Base-by-base conservation (phyloP, 2,888 invertebrate species). In the Volucella inanis region DNA sequence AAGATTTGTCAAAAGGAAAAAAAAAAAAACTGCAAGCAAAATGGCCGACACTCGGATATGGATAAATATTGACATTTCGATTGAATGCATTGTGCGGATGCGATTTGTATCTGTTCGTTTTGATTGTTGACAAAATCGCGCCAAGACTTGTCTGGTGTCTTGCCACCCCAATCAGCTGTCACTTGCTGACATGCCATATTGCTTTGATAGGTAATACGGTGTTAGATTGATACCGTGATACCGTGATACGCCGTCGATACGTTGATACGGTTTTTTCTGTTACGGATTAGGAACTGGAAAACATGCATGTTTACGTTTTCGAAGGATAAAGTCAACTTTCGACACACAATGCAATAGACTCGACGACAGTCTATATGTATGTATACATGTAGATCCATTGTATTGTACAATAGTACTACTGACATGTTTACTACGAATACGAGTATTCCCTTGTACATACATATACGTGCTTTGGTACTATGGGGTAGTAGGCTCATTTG, bases 291-390 rank as follows among this genome's bases (percentile, higher is more conserved):
- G 47, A 55, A 62, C 39, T 52, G 54, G n/a, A 64, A 62, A 61
- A 76, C 76, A 72, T 76, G 85, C 80, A 80, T 85, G 85, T 85
- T 85, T 85, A 85, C 83, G 74, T 59, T 84, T 79, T 71, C 41
- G 54, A 43, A 75, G 57, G 72, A 76, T 31, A 80, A 84, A 85
- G 76, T 61, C 85, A 85, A 80, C 80, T 76, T 79, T 80, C 84
- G 75, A 84, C 68, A 80, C 80, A 80, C 80, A 71, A 76, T 76
- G 70, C 75, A 84, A 49, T 50, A 10, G 22, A 31, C 6, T 12
- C 2, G 8, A 4, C 31, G 31, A 38, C 31, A 6, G 8, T 39
- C 62, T 62, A 50, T 18, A 71, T 11, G 39, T 18, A 15, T 45
- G 45, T 64, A 49, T 75, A 70, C 74, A 59, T 61, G 52, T 47